Evolutionary conservation across 1,140 invertebrate species (phyloP), one percentile per base, ranked within the genome.

Genomic region (Callitettix versicolor): DNA sequence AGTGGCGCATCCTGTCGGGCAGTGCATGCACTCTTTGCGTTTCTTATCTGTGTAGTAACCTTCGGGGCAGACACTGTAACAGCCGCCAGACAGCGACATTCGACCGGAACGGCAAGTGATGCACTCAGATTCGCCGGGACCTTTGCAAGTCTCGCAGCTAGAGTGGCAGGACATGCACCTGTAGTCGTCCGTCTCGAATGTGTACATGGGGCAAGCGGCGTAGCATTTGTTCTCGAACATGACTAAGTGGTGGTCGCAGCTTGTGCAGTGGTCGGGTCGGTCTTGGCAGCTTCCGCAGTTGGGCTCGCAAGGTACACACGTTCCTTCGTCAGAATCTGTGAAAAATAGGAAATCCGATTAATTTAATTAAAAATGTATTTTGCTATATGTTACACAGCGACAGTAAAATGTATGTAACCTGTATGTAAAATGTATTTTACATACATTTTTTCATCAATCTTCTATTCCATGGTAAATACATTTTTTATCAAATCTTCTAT

Each of bases 271-370:
- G 61, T 88, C 82, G 1, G 87, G 85, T 55, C 82, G 71, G 50
- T 88, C 85, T 63, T 86, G 82, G 67, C 88, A 91, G 18, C 83
- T 85, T 4, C 79, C 84, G 64, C 88, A 91, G 62, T 89, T 86
- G 4, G 82, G 77, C 55, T 82, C 79, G 67, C 88, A 91, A 0
- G 86, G 84, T 5, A 84, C 78, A 63, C 88, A 91, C 1, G 81
- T 83, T 56, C 79, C 79, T 41, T 86, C 79, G 20, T 80, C 76
- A 15, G 73, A 77, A 69, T 88, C 85, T 84, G 63, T 15, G 56
- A 54, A 30, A 41, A 43, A n/a, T n/a, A n/a, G n/a, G n/a, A n/a
- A n/a, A n/a, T n/a, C n/a, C n/a, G n/a, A n/a, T n/a, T n/a, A n/a
- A n/a, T n/a, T n/a, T n/a, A n/a, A n/a, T n/a, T n/a, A n/a, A n/a